Percentiles rank a stretch among this genome's conserved stretches.
These are phyloP conservation scores for Pyralis farinalis DNA, from an alignment of 2,888 invertebrate species.

Conservation along the genomic window DNA sequence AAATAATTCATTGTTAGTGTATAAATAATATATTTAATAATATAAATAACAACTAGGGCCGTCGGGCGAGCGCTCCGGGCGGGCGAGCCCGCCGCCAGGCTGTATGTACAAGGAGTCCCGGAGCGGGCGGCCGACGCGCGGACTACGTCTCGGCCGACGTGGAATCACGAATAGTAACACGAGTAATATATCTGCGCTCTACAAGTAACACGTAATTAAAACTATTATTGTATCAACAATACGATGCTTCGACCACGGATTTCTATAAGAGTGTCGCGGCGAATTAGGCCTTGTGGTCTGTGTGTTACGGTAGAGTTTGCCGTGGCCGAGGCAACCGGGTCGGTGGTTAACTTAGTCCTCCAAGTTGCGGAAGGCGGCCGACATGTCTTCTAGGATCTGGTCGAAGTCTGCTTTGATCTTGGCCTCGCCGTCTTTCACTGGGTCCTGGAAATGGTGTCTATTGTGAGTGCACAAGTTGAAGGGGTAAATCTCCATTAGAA, in stretches of 20 bases:
- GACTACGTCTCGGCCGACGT: conserved; percentile 27
- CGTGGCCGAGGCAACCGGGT: conserved; percentile 5
- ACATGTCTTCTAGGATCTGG: conserved; percentile 97
- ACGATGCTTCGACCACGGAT: conserved; percentile 12
- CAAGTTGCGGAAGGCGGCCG: conserved; percentile 98
- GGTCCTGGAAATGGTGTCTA: conserved; percentile 85
- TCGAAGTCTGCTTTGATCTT: conserved; percentile 99
- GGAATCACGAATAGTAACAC: conserved; percentile 46
- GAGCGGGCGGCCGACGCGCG: conserved; percentile 11
- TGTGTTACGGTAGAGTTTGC: conserved; percentile 4
- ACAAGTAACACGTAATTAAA: conserved; percentile 38
- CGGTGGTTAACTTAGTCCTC: conserved; percentile 88
- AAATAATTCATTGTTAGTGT: conserved; percentile 48
- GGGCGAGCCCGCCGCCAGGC: conserved; percentile 14
- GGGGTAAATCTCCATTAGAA: too few relatives aligned
- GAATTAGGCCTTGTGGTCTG: conserved; percentile 5
- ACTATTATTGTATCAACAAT: conserved; percentile 41
- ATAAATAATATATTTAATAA: conserved; percentile 53
- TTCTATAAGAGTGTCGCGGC: not conserved
- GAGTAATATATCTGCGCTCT: conserved; percentile 43
- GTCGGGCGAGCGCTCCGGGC: conserved; percentile 4
- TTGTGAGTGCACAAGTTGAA: conserved; percentile 21
- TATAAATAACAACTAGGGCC: conserved; percentile 50
- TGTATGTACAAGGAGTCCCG: too few relatives aligned
- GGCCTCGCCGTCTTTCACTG: conserved; percentile 98